Evolutionary conservation across 2,797 vertebrate genomes (phyloP).

Genomic region (Sciurus carolinensis): DNA sequence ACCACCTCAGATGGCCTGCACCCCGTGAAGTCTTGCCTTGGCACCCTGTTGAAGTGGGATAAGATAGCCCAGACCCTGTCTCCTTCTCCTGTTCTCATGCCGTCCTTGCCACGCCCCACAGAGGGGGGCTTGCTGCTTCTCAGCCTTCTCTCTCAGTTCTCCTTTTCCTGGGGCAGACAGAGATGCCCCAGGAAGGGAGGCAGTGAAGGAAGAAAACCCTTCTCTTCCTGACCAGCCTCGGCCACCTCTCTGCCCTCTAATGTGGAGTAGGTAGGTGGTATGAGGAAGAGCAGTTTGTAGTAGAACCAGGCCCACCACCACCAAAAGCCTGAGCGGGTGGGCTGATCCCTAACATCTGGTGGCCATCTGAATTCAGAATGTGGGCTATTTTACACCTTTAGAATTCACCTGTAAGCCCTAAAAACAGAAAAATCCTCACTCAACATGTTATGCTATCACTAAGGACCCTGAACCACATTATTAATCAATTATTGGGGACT

Average conservation of each 20-base stretch:
- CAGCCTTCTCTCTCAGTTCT: background rate
- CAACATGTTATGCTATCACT: background rate
- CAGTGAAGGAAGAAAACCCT: background rate
- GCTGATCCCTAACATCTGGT: background rate
- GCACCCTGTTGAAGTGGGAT: background rate
- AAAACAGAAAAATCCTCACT: background rate
- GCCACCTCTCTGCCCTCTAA: background rate
- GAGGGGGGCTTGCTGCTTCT: background rate
- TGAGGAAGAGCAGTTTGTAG: background rate
- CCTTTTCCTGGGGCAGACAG: background rate
- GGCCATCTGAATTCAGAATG: background rate
- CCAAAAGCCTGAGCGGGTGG: background rate
- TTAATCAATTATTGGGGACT: background rate
- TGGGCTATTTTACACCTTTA: background rate
- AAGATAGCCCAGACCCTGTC: background rate
- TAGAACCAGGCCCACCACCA: background rate
- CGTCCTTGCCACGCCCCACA: background rate
- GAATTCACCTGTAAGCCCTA: background rate
- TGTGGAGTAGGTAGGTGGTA: fast-evolving
- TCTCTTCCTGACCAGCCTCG: background rate
- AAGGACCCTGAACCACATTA: background rate
- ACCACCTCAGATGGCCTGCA: background rate
- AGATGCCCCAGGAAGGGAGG: background rate
- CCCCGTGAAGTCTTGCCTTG: background rate
- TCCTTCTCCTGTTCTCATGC: no score